Evolutionary conservation across 2,113 vertebrate genomes (phyloP), one percentile per base, ranked within the genome.

Genomic region (Pachypanchax playfairii): DNA sequence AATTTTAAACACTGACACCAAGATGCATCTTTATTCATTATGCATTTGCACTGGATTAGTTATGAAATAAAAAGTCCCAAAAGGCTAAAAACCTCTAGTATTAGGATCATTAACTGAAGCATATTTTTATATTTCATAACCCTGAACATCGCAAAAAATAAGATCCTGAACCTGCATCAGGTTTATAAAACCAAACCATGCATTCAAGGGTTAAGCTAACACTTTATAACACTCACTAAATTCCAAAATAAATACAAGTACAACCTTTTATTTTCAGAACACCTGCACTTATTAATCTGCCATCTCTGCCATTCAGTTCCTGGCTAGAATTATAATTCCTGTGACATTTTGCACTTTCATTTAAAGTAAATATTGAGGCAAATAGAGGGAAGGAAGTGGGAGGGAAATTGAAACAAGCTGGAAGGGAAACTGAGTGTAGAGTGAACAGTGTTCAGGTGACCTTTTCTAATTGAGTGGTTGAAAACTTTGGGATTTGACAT

Each of bases 391-490:
- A 48, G 46, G 51, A 42, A 50, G 17, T 54, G 69, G 67, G 59
- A 65, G 67, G 38, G 79, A 55, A 73, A 73, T 63, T 74, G 64
- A 77, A 61, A 72, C 60, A 53, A 47, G 65, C 57, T 62, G 54
- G 49, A 80, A 73, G 72, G 39, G 54, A 76, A 80, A 71, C 52
- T 50, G 66, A 75, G 77, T 60, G 68, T 82, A 74, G 47, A 74
- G 38, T 66, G 11, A 75, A 58, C 52, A 15, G 14, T 38, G 63
- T 65, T 65, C 63, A 9, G 39, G 31, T 88, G 87, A 89, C 87
- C 90, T 90, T 91, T 84, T 81, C 70, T 89, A 89, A 91, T 89
- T 87, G 67, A 84, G 71, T 64, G 63, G 53, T 63, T 14, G 0
- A 7, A 65, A 82, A 75, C 36, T 54, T 85, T 78, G 52, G 52